phyloP scores from a whole-genome alignment of 2,888 invertebrate species.

The Copidosoma aretas region DNA sequence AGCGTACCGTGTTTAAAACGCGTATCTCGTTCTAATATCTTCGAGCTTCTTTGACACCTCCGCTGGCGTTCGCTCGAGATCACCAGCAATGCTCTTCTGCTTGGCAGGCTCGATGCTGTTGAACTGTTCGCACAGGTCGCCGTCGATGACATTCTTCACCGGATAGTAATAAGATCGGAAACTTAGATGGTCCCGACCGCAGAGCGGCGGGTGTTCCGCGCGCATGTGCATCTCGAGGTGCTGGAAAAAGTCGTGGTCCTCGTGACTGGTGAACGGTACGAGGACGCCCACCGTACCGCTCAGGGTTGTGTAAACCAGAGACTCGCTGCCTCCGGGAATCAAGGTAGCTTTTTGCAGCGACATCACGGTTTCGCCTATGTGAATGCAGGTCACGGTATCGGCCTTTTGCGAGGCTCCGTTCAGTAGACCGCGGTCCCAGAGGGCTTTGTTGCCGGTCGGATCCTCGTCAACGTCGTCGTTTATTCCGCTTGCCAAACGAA shows the following conservation, averaged over 20 bases:
- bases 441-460: constrained; percentile 96
- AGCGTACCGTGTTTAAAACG: constrained; percentile 75
- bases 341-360: constrained; percentile 95
- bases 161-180: constrained; percentile 98
- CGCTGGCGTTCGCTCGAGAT: constrained; percentile 92
- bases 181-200: constrained; percentile 96
- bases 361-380: constrained; percentile 94
- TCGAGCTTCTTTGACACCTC: constrained; percentile 99
- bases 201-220: constrained; percentile 93
- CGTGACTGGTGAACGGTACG: constrained; percentile 92
- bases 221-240: constrained; percentile 99
- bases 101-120: constrained; percentile 92
- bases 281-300: constrained; percentile 93
- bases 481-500: constrained; percentile 85
- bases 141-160: constrained; percentile 97
- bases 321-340: constrained; percentile 97
- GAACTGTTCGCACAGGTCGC: constrained; percentile 98
- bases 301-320: constrained; percentile 93
- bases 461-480: constrained; percentile 99
- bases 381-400: constrained; percentile 90
- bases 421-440: constrained; percentile 91
- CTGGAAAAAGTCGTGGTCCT: constrained; percentile 99
- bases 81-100: constrained; percentile 93
- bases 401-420: constrained; percentile 99
- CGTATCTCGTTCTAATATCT: constrained; percentile 97